phyloP scores from a whole-genome alignment of 2,113 vertebrate genomes.

The Cepphus grylle region DNA sequence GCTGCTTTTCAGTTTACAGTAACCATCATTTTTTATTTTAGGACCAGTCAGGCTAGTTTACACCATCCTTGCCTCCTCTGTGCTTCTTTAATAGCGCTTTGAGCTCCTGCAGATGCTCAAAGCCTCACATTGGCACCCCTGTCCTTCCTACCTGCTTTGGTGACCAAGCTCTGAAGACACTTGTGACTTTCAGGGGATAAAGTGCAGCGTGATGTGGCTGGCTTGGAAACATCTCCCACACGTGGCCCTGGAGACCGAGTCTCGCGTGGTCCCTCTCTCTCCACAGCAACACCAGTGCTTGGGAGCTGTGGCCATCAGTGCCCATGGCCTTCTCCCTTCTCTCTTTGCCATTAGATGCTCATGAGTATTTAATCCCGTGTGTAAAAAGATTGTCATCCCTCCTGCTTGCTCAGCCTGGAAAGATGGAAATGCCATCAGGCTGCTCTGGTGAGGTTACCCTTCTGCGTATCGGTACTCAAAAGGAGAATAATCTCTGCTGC shows the following conservation, averaged over 20 bases:
- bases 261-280: accelerated
- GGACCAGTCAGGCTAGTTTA: neutral
- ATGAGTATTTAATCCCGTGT: neutral
- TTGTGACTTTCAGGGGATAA: neutral
- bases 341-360: neutral
- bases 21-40: neutral
- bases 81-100: neutral
- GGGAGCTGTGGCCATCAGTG: neutral
- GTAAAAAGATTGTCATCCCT: neutral
- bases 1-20: neutral
- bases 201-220: neutral
- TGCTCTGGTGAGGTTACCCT: neutral
- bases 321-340: neutral
- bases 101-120: neutral
- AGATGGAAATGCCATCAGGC: neutral
- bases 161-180: neutral
- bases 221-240: neutral
- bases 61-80: neutral
- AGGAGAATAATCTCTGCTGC: neutral
- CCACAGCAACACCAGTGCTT: neutral
- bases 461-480: neutral
- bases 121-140: neutral
- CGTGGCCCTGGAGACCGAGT: neutral
- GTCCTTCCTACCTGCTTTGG: neutral
- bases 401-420: neutral